These are phyloP conservation scores for Agriopis marginaria DNA, from an alignment of 2,888 invertebrate genomes.

Conservation along the genomic window DNA sequence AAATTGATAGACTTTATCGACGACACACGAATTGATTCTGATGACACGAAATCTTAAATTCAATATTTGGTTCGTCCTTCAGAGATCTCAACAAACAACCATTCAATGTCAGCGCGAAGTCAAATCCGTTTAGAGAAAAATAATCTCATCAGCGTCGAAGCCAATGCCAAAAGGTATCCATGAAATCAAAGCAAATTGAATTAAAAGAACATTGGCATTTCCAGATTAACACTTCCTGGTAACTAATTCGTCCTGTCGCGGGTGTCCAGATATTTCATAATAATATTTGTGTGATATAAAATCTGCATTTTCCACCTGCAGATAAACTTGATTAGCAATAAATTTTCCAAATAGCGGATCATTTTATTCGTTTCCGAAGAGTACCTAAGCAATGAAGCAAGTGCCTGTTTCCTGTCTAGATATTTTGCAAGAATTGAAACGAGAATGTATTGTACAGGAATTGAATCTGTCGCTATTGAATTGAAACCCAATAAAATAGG, in stretches of 20 bases:
- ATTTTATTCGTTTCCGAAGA: neutral
- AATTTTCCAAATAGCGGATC: too few species aligned
- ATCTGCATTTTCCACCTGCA: neutral
- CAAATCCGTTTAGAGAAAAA: constrained; percentile 5
- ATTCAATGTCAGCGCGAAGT: neutral
- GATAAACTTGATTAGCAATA: too few species aligned
- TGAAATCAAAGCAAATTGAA: constrained; percentile 11
- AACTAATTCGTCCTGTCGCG: constrained; percentile 2
- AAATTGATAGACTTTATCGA: neutral
- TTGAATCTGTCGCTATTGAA: neutral
- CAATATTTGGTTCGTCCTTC: neutral
- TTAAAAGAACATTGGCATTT: constrained; percentile 2
- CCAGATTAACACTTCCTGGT: neutral
- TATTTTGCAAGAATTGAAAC: neutral
- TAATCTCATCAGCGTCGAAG: neutral
- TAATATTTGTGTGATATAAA: neutral
- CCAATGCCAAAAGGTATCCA: constrained; percentile 5
- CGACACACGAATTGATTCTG: neutral
- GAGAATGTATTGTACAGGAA: neutral
- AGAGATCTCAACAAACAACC: neutral
- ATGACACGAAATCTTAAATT: neutral
- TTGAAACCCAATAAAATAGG: constrained; percentile 1
- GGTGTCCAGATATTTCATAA: neutral
- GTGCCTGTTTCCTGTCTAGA: neutral
- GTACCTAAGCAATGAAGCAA: too few species aligned